Percentiles rank a stretch among this genome's conserved stretches.
phyloP scores from a whole-genome alignment of 2,888 invertebrate species.

The Aporophyla lueneburgensis region DNA sequence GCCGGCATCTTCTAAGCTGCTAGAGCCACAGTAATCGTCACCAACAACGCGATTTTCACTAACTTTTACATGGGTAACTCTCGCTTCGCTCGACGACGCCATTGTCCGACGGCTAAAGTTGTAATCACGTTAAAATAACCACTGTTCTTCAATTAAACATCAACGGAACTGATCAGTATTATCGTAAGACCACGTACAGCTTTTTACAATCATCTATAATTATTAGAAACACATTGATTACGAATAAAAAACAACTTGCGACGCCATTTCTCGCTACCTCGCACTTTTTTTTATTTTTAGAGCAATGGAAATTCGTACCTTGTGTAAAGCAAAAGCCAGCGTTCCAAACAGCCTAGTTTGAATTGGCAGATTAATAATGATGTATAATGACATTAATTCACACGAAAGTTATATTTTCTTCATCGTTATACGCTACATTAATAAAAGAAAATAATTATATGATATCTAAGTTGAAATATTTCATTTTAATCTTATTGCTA shows the following conservation, averaged over 20 bases:
- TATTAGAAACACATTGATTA: constrained; percentile 85
- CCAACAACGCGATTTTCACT: constrained; percentile 83
- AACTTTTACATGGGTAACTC: constrained; percentile 87
- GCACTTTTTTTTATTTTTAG: constrained; percentile 80
- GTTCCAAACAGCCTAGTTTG: constrained; percentile 67
- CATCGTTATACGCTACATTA: fast-evolving
- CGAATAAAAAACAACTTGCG: constrained; percentile 89
- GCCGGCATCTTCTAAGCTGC: constrained; percentile 83
- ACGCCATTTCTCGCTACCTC: constrained; percentile 89
- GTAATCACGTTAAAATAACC: constrained; percentile 79
- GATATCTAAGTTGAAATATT: background rate
- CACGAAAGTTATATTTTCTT: background rate
- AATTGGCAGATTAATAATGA: background rate
- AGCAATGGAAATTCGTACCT: constrained; percentile 73
- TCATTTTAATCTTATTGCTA: background rate
- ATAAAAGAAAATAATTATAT: background rate
- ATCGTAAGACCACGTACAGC: constrained; percentile 74
- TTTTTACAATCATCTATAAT: constrained; percentile 74
- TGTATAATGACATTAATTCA: background rate
- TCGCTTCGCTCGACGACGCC: constrained; percentile 88
- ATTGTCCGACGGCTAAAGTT: constrained; percentile 85
- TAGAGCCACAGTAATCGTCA: constrained; percentile 78
- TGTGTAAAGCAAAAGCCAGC: constrained; percentile 69
- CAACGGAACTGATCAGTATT: constrained; percentile 72
- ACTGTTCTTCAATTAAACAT: constrained; percentile 83